Evolutionary conservation across 2,888 invertebrate species (phyloP).

Genomic region (Platycheirus albimanus): DNA sequence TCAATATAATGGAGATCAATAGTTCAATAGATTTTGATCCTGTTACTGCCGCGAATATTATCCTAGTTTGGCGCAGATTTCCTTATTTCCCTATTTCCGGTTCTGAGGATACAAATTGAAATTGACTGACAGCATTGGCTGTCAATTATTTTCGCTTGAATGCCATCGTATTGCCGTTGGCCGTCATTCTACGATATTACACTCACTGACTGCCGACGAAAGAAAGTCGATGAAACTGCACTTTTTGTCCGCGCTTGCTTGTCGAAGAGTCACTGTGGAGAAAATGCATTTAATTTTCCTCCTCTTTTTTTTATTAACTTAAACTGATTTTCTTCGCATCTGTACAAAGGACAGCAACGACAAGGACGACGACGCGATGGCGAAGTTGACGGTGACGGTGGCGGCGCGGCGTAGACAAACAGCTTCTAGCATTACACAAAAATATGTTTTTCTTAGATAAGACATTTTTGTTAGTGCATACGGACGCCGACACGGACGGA

Average conservation of each 20-base stretch:
- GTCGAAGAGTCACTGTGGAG: slow-evolving; percentile 17
- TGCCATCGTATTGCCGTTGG: slow-evolving; percentile 28
- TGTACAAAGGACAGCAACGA: slow-evolving; percentile 4
- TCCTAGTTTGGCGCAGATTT: slow-evolving; percentile 34
- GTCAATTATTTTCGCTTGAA: slow-evolving; percentile 53
- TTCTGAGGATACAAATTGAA: slow-evolving; percentile 50
- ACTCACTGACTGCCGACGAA: not conserved
- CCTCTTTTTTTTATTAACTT: slow-evolving; percentile 30
- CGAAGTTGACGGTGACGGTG: not conserved
- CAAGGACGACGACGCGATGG: not conserved
- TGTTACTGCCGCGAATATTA: slow-evolving; percentile 18
- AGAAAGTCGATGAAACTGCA: not conserved
- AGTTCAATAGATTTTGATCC: slow-evolving; percentile 24
- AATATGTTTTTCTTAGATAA: slow-evolving; percentile 57
- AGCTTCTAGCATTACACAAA: slow-evolving; percentile 41
- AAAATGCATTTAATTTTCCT: slow-evolving; percentile 54
- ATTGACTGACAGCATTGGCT: slow-evolving; percentile 57
- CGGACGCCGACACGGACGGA: no score
- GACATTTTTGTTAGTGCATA: slow-evolving; percentile 13
- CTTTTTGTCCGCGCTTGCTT: not conserved
- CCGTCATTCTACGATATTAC: slow-evolving; percentile 14
- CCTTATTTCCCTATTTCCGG: slow-evolving; percentile 21
- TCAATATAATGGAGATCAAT: slow-evolving; percentile 40
- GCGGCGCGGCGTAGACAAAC: slow-evolving; percentile 19
- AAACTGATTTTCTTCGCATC: slow-evolving; percentile 36